Percentiles rank a stretch among this genome's conserved stretches.
phyloP scores from a whole-genome alignment of 2,888 invertebrate species.

The Willowsia nigromaculata region DNA sequence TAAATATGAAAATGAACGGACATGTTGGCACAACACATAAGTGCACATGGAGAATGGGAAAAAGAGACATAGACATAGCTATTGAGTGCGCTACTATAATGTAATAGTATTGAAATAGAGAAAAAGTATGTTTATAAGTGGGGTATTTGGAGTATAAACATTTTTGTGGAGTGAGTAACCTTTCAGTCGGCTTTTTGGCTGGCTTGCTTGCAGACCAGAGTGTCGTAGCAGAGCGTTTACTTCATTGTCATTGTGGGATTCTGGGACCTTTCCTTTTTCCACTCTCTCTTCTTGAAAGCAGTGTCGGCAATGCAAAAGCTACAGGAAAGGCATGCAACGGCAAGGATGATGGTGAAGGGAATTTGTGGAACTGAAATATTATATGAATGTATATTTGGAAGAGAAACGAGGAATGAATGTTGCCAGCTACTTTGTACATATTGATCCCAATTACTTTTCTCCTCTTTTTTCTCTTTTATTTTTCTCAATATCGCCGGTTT shows the following conservation, averaged over 20 bases:
- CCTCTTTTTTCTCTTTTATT: background rate
- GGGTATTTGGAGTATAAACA: too few species aligned
- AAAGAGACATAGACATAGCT: too few species aligned
- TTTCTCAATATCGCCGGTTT: background rate
- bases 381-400: too few species aligned
- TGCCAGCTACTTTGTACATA: background rate
- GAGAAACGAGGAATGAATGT: background rate
- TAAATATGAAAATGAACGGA: slow-evolving; percentile 44
- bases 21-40: slow-evolving; percentile 41
- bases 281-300: background rate
- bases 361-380: too few species aligned
- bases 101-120: too few species aligned
- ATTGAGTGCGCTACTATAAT: too few species aligned
- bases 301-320: too few species aligned
- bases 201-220: slow-evolving; percentile 34
- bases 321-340: slow-evolving; percentile 13
- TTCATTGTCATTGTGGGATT: slow-evolving; percentile 69
- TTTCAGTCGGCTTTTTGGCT: slow-evolving; percentile 66
- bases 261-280: slow-evolving; percentile 46
- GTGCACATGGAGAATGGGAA: background rate
- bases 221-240: slow-evolving; percentile 34
- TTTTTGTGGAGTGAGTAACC: slow-evolving; percentile 67
- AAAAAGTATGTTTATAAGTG: too few species aligned
- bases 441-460: slow-evolving; percentile 20
- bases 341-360: background rate